Conservation (phyloP, 2,113 vertebrate genomes). For the Notiomystis cincta region DNA sequence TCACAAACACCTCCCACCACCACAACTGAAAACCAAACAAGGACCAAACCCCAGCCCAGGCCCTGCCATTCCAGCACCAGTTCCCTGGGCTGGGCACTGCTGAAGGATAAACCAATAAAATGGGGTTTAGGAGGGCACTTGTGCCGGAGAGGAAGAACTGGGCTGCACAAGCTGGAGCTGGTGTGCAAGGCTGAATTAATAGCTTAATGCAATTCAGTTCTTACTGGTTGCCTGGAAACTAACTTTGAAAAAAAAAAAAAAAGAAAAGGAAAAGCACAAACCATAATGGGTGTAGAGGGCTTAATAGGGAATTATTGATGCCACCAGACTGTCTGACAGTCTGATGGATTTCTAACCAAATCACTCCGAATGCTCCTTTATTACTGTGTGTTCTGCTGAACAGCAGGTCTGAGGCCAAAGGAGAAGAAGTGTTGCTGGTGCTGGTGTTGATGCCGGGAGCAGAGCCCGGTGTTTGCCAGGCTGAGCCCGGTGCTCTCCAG, state of each 20-base stretch:
- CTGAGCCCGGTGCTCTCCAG: not conserved
- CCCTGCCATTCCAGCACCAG: not conserved
- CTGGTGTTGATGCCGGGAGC: not conserved
- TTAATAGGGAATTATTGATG: constrained; percentile 73
- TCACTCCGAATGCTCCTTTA: not conserved
- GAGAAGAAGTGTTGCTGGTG: not conserved
- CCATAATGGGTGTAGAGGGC: constrained; percentile 55
- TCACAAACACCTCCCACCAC: not conserved
- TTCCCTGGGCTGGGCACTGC: not conserved
- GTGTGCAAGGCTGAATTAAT: constrained; percentile 67
- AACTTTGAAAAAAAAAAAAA: not conserved
- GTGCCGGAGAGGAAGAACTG: not conserved
- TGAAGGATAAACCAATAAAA: not conserved
- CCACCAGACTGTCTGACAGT: constrained; percentile 30
- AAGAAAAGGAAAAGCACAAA: constrained; percentile 31
- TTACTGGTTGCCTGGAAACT: constrained; percentile 78
- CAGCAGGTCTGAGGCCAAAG: not conserved
- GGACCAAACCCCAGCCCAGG: not conserved
- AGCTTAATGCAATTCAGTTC: constrained; percentile 72
- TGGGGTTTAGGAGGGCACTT: not conserved
- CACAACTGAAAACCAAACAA: not conserved
- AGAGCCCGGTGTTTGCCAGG: not conserved
- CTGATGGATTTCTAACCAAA: constrained; percentile 27
- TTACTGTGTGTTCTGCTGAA: not conserved
- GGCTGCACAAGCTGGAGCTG: constrained; percentile 37